Evolutionary conservation across 2,888 invertebrate species (phyloP).

Genomic region (Atethmia centrago): DNA sequence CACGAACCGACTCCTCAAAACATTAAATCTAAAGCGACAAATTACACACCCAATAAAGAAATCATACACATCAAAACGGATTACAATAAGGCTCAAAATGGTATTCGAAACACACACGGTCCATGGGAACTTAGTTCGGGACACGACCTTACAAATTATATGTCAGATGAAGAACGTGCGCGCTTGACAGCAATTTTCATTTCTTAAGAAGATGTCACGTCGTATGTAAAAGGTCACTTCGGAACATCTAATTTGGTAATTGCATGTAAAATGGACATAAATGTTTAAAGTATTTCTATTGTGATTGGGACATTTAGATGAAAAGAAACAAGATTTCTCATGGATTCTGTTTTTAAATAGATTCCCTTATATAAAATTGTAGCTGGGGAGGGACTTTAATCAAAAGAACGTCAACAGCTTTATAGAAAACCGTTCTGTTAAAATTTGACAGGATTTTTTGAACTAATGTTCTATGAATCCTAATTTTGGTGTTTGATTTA

Average conservation of each 20-base stretch:
- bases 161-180: constrained; percentile 81
- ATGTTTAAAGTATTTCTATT: constrained; percentile 52
- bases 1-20: constrained; percentile 26
- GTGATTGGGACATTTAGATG: constrained; percentile 34
- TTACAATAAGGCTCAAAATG: constrained; percentile 56
- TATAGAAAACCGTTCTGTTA: neutral
- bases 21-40: constrained; percentile 54
- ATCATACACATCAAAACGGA: constrained; percentile 61
- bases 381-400: neutral
- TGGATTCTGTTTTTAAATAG: neutral
- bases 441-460: neutral
- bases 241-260: constrained; percentile 72
- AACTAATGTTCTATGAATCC: neutral
- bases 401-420: neutral
- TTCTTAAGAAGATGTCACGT: constrained; percentile 68
- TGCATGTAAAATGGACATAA: constrained; percentile 60
- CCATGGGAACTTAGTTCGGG: constrained; percentile 74
- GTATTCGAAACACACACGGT: constrained; percentile 54
- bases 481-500: neutral
- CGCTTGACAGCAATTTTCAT: constrained; percentile 71
- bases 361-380: neutral
- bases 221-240: constrained; percentile 71
- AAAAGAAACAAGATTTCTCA: constrained; percentile 24
- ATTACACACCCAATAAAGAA: constrained; percentile 66
- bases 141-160: constrained; percentile 79